Base-by-base conservation (phyloP, 2,797 vertebrate genomes). In the Natrix natrix region DNA sequence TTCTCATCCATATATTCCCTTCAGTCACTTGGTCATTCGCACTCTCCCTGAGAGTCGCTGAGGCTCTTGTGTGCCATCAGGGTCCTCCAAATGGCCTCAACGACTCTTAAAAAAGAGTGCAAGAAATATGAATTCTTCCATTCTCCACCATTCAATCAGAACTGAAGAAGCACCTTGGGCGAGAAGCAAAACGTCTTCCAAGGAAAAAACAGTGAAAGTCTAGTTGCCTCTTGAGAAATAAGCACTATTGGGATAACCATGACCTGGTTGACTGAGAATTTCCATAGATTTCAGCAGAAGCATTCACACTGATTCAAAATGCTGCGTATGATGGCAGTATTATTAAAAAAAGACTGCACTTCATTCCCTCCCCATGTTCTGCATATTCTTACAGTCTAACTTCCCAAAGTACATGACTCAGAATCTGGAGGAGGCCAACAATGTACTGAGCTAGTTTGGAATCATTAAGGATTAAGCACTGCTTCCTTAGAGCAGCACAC, bases 401-500 rank as follows among this genome's bases (percentile, higher is more conserved):
- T 63, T 59, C 43, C 20, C 60, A 52, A 90, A 90, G 43, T 43
- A 8, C 28, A 26, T 91, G 89, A 89, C 91, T 92, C 86, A 59
- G 86, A 57, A 78, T 88, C 22, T 91, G 63, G 66, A 28, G 37
- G 59, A 69, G 59, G 69, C 52, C 54, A 91, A 57, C 54, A 92
- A 56, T 86, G n/a, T 89, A 37, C 56, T 1, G 32, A 88, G 86
- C 86, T 83, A 32, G 24, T 92, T 78, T 88, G 52, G 86, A 92
- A 92, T 6, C 16, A 94, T 87, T 37, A 91, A 92, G 28, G 59
- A 91, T 86, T 66, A 59, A 92, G 66, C 55, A 52, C 87, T 94
- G 92, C 60, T 63, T 59, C 59, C 52, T 94, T 8, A 17, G 54
- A 92, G 55, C 60, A 43, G 60, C 59, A 54, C 26, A 54, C 32